Evolutionary conservation across 2,113 vertebrate species (phyloP), one percentile per base, ranked within the genome.

Genomic region (Neogale vison): DNA sequence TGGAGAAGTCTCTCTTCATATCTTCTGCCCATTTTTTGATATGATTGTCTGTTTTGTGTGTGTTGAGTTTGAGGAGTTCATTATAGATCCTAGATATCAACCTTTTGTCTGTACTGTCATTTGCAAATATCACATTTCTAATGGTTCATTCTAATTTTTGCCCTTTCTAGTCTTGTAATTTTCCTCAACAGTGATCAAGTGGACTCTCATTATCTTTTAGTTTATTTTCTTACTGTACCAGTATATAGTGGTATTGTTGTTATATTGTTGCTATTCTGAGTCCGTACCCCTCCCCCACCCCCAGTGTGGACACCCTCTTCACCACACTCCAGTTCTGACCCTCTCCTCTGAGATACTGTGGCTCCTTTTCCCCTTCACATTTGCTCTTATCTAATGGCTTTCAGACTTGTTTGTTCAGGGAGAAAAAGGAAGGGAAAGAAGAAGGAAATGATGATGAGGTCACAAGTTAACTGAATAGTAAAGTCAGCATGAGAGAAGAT

Each of bases 401-500:
- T 79, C 20, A 81, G 31, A 79, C 24, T 63, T 77, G 82, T 65
- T 61, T 50, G 5, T 61, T 90, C 3, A 90, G 42, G 7, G 77
- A 74, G 5, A 4, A 89, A 80, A 74, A n/a, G 10, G 17, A 61
- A 67, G 18, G 14, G n/a, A 36, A 77, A 47, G n/a, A 63, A 50
- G 36, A 74, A 45, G 39, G 24, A 45, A 76, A 45, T 29, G 76
- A 31, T 50, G 74, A 77, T 77, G 9, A 83, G 34, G 7, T 14
- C 31, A 77, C 57, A 90, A 76, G 20, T 71, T 71, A 90, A 82
- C 26, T 72, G 42, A 86, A 63, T 34, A 61, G 11, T 72, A 93
- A 95, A 95, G 87, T 82, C 10, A 81, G 52, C 50, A 79, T 88
- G 45, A 93, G 59, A 93, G 7, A 82, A 9, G 15, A 79, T 57